phyloP scores from a whole-genome alignment of 2,797 vertebrate species.

The Epinephelus awoara region DNA sequence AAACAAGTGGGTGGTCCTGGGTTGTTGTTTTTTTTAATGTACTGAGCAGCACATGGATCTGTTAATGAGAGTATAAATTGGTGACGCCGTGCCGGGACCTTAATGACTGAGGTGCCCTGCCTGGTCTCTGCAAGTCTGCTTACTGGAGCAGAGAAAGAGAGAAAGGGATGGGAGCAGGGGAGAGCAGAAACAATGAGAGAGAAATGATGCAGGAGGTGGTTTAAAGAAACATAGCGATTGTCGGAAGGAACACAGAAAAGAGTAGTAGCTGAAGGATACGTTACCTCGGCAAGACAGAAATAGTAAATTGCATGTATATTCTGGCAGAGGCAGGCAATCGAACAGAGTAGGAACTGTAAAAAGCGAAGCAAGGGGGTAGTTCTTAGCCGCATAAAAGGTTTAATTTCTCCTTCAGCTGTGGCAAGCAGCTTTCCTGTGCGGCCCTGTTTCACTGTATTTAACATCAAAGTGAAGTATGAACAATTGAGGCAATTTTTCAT shows the following conservation, averaged over 20 bases:
- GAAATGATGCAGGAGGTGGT: slow-evolving; percentile 25
- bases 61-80: slow-evolving; percentile 75
- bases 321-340: slow-evolving; percentile 50
- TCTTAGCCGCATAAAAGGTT: slow-evolving; percentile 67
- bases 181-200: slow-evolving; percentile 22
- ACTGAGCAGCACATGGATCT: slow-evolving; percentile 63
- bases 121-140: slow-evolving; percentile 50
- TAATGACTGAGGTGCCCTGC: slow-evolving; percentile 63
- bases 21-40: slow-evolving; percentile 35
- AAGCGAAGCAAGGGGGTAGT: slow-evolving; percentile 26
- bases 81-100: slow-evolving; percentile 63
- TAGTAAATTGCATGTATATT: slow-evolving; percentile 59
- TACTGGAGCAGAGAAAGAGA: slow-evolving; percentile 54
- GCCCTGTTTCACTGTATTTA: slow-evolving; percentile 75
- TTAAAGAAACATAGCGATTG: not conserved
- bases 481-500: slow-evolving; percentile 80
- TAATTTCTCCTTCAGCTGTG: slow-evolving; percentile 70
- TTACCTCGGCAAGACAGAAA: slow-evolving; percentile 39
- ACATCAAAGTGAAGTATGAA: slow-evolving; percentile 83
- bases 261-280: slow-evolving; percentile 37
- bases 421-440: slow-evolving; percentile 67
- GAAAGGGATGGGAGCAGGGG: slow-evolving; percentile 22
- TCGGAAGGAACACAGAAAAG: slow-evolving; percentile 25
- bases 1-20: slow-evolving; percentile 76
- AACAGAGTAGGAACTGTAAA: slow-evolving; percentile 37